Percentiles rank a stretch among this genome's conserved stretches.
Evolutionary conservation across 2,888 invertebrate genomes (phyloP).

Genomic region (Machimus atricapillus): DNA sequence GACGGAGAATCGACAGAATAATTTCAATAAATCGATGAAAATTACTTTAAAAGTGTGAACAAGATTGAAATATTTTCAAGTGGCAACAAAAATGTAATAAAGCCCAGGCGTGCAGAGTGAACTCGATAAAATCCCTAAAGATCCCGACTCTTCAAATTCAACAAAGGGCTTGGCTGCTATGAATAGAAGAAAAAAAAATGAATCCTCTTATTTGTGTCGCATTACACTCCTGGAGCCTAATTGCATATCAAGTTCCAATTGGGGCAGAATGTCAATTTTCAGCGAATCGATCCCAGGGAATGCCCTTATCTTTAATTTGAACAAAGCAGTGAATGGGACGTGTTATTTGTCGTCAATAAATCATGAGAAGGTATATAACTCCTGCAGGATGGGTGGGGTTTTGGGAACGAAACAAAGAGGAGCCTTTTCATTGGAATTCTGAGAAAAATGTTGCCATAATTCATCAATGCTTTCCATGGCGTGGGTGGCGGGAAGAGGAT

Average conservation of each 20-base stretch:
- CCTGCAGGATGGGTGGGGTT: neutral
- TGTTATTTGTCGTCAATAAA: conserved; percentile 24
- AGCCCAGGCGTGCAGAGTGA: neutral
- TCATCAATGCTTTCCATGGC: conserved; percentile 21
- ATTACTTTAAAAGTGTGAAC: neutral
- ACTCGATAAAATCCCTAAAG: neutral
- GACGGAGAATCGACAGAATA: neutral
- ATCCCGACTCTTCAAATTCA: neutral
- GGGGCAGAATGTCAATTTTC: neutral
- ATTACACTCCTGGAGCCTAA: neutral
- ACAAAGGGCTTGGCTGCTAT: neutral
- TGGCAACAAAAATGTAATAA: neutral
- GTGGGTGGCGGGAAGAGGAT: neutral
- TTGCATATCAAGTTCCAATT: neutral
- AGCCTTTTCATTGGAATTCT: neutral
- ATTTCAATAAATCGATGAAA: neutral
- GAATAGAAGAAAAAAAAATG: neutral
- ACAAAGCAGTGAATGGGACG: neutral
- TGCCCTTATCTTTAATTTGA: conserved; percentile 1
- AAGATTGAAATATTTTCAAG: neutral
- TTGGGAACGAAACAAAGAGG: neutral
- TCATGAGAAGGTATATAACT: conserved; percentile 23
- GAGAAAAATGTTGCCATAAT: conserved; percentile 35
- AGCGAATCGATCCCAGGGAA: neutral
- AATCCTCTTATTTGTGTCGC: neutral